A percentile compares a stretch with the other conserved stretches of the same genome.
phyloP scores from a whole-genome alignment of 2,797 vertebrate genomes.

The Neosilurus mollespiculum region DNA sequence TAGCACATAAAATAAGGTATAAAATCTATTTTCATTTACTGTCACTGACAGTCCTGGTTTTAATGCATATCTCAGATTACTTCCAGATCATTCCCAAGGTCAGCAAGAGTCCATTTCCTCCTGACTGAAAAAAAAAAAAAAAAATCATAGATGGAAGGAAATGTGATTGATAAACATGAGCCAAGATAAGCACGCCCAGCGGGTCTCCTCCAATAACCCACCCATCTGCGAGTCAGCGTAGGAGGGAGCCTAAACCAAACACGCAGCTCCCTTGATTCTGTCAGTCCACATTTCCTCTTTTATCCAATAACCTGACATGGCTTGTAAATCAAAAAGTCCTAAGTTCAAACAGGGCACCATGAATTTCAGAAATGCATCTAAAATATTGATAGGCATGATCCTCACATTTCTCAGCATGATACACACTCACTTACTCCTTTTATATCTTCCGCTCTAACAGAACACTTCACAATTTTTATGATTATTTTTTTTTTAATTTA shows the following conservation, averaged over 20 bases:
- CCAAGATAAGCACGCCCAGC: slow-evolving; percentile 53
- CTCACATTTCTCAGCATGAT: slow-evolving; percentile 37
- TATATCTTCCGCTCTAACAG: neutral
- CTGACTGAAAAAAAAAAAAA: slow-evolving; percentile 42
- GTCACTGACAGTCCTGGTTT: neutral
- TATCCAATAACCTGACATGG: slow-evolving; percentile 62
- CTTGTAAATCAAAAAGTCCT: slow-evolving; percentile 57
- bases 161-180: slow-evolving; percentile 49
- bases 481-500: too few species aligned
- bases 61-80: neutral
- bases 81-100: neutral
- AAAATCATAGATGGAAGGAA: slow-evolving; percentile 43
- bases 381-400: slow-evolving; percentile 39
- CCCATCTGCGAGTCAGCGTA: slow-evolving; percentile 45
- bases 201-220: slow-evolving; percentile 54
- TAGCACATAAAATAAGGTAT: neutral
- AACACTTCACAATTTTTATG: neutral
- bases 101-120: slow-evolving; percentile 21
- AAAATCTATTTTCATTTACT: neutral
- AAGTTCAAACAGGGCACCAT: slow-evolving; percentile 41
- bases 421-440: slow-evolving; percentile 14
- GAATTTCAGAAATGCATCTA: slow-evolving; percentile 50
- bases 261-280: slow-evolving; percentile 62
- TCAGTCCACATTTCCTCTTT: slow-evolving; percentile 62
- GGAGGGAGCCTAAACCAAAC: slow-evolving; percentile 66